Conservation (phyloP, 1,140 invertebrate genomes). For the Ridgeia piscesae region DNA sequence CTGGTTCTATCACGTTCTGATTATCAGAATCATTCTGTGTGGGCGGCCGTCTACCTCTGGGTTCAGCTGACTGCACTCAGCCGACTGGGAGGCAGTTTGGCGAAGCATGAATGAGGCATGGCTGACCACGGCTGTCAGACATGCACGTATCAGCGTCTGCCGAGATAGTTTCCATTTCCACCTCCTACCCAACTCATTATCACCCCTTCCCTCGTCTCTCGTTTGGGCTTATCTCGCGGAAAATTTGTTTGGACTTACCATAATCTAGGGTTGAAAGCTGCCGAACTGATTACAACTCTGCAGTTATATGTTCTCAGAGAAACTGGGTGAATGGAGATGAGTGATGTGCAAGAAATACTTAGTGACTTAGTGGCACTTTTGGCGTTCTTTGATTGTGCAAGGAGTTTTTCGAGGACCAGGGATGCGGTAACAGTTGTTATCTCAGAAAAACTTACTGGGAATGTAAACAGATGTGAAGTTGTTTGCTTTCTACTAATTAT, state of each 20-base stretch:
- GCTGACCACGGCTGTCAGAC: neutral
- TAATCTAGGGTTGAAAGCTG: neutral
- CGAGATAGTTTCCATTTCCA: neutral
- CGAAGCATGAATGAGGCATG: neutral
- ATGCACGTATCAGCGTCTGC: neutral
- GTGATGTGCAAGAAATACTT: neutral
- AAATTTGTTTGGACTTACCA: neutral
- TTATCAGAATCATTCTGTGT: neutral
- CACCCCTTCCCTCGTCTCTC: neutral
- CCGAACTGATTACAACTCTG: neutral
- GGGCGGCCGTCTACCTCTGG: too few relatives aligned
- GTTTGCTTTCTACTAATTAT: neutral
- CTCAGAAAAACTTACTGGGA: neutral
- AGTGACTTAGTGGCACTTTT: neutral
- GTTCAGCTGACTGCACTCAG: neutral
- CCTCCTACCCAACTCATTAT: neutral
- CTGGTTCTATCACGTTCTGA: neutral
- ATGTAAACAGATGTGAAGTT: conserved; percentile 1
- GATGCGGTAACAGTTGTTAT: neutral
- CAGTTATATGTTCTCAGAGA: neutral
- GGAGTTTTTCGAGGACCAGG: neutral
- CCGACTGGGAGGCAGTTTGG: neutral
- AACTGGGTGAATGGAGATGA: neutral
- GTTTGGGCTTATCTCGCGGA: neutral
- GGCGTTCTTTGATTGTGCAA: neutral